Base-by-base conservation (phyloP, 2,797 vertebrate species). In the Podargus strigoides region DNA sequence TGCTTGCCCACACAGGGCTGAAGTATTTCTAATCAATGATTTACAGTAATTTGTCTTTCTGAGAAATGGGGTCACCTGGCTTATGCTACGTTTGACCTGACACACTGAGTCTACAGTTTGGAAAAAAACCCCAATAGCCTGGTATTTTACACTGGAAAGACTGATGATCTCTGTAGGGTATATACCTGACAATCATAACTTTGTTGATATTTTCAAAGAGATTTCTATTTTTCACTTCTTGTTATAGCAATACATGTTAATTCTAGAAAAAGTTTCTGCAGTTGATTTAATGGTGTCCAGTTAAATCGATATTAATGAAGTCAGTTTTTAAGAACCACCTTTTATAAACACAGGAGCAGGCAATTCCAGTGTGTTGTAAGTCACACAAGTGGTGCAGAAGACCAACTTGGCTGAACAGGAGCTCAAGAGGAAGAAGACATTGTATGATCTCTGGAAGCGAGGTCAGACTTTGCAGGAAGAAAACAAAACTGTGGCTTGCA, bases 401-500 rank as follows among this genome's bases (percentile, higher is more conserved):
- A 56, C 6, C 13, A n/a, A 7, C 34, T 30, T 69, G 28, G 52
- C 28, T 86, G 64, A 49, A 49, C 34, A 44, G 28, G 2, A 68
- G 37, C 36, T 86, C 37, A 69, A 53, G 63, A 42, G 36, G 50
- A 56, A 60, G 39, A 60, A 76, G 28, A 37, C 42, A 8, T n/a
- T 14, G 3, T n/a, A 0, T 49, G 13, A 14, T 56, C 32, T 66
- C 23, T 62, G 32, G 37, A 62, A 81, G 10, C 0, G 0, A 62
- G 23, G 10, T 69, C 15, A 41, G 56, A 37, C 41, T 59, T 68
- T 1, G 3, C 19, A 59, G 49, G 27, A 70, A 16, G 15, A 32
- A 14, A 34, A 34, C 10, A 72, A 55, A 80, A 34, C 41, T 68
- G 30, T 72, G 53, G 12, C 88, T 85, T 30, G 8, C 26, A 3